These are phyloP conservation scores for Sipha maydis DNA, from an alignment of 2,888 invertebrate genomes.

Conservation along the genomic window DNA sequence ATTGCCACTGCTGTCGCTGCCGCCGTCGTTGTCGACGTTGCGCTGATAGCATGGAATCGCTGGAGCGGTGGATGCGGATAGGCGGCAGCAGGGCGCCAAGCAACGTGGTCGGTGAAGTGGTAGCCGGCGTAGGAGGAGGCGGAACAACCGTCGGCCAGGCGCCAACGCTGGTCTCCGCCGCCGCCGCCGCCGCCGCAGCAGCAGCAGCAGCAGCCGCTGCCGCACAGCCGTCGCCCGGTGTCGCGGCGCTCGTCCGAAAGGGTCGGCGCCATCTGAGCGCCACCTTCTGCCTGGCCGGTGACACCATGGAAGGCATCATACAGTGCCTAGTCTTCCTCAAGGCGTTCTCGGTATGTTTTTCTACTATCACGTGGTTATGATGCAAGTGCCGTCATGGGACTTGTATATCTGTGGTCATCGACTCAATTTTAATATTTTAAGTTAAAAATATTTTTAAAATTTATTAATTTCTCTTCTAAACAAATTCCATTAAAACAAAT, in stretches of 20 bases:
- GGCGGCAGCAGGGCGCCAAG: conserved; percentile 67
- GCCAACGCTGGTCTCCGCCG: conserved; percentile 63
- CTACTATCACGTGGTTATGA: no score
- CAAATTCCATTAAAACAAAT: no score
- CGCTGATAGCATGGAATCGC: conserved; percentile 76
- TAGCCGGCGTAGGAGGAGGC: conserved; percentile 49
- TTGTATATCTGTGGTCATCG: no score
- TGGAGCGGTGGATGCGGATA: conserved; percentile 80
- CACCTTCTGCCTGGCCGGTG: conserved; percentile 88
- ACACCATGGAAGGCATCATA: conserved; percentile 93
- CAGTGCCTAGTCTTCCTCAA: conserved; percentile 92
- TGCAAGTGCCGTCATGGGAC: no score
- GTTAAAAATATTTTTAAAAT: no score
- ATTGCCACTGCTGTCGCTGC: background rate
- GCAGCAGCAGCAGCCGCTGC: conserved; percentile 65
- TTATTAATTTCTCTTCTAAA: no score
- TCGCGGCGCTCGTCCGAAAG: conserved; percentile 76
- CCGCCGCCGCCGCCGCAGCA: conserved; percentile 41
- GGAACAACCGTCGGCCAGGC: conserved; percentile 65
- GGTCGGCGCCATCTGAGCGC: conserved; percentile 83
- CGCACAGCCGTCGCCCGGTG: conserved; percentile 74
- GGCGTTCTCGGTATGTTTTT: conserved; percentile 85
- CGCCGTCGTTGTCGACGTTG: conserved; percentile 8
- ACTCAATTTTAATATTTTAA: no score
- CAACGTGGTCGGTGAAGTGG: conserved; percentile 52